Evolutionary conservation across 2,888 invertebrate species (phyloP), one percentile per base, ranked within the genome.

Genomic region (Dryococelus australis): DNA sequence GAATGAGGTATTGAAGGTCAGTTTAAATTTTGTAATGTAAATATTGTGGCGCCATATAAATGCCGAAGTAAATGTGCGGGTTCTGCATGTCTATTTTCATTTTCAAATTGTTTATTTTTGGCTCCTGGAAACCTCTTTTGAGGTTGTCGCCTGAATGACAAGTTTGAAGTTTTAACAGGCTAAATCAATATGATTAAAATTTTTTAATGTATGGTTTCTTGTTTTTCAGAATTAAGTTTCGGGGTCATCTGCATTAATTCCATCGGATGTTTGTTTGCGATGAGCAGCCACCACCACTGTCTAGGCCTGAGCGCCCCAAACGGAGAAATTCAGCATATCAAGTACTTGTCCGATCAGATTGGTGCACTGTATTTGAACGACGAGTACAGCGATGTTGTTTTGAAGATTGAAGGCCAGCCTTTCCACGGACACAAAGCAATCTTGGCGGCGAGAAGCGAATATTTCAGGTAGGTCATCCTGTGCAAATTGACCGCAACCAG

Each of bases 371-470:
- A 97, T 92, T 94, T 97, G 90, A 97, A 96, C 87, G 96, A 96
- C 86, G 97, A 98, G 91, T 99, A 98, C 92, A 96, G 97, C 13
- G 99, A 99, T 93, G 96, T 99, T 87, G 96, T 96, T 0, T 94
- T 99, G 87, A 93, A 98, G 78, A 97, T 99, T 85, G 98, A 98
- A 91, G 96, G 96, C 89, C 93, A 94, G 89, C 92, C 93, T 90
- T 94, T 97, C 88, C 94, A 94, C 90, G 96, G 95, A 24, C 97
- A 97, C 91, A 95, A 95, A 92, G 95, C 99, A 9, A 97, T 99
- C 90, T 94, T 99, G 87, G 99, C 99, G 0, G 97, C 98, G 47
- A 94, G 99, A 91, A 98, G 99, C 91, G 97, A 99, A 91, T 99
- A 99, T 93, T 99, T 99, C 92, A 94, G 98, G 92, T 99, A 35